Evolutionary conservation across 2,888 invertebrate species (phyloP).

Genomic region (Cyclophora albipunctata): DNA sequence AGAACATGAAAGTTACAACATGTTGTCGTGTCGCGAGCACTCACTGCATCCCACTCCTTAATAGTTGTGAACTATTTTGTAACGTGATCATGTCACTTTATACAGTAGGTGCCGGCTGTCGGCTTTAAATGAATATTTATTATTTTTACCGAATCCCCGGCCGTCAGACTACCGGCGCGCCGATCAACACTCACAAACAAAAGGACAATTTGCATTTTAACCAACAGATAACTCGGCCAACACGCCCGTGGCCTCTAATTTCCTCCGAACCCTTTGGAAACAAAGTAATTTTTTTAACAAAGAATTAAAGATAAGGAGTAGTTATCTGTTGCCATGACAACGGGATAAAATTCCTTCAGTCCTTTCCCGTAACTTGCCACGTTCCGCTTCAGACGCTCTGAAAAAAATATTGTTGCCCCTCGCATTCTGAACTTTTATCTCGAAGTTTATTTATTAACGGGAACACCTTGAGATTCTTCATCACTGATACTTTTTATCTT

Average conservation of each 20-base stretch:
- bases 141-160: conserved; percentile 46
- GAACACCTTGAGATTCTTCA: conserved; percentile 11
- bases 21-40: conserved; percentile 8
- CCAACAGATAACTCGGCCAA: conserved; percentile 61
- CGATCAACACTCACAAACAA: conserved; percentile 55
- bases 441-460: conserved; percentile 17
- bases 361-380: conserved; percentile 28
- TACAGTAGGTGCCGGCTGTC: conserved; percentile 6
- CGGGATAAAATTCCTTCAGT: conserved; percentile 38
- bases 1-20: conserved; percentile 8
- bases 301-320: conserved; percentile 42
- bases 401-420: conserved; percentile 10
- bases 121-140: conserved; percentile 60
- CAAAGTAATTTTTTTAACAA: conserved; percentile 46
- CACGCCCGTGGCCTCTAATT: conserved; percentile 46
- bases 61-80: conserved; percentile 9
- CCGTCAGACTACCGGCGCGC: conserved; percentile 25
- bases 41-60: conserved; percentile 12
- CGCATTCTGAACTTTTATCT: conserved; percentile 15
- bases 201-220: conserved; percentile 71
- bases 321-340: conserved; percentile 39
- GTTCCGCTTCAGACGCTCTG: conserved; percentile 29
- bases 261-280: conserved; percentile 40
- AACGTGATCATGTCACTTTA: conserved; percentile 4
- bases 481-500: conserved; percentile 9